Percentiles rank a stretch among this genome's conserved stretches.
phyloP scores from a whole-genome alignment of 1,140 invertebrate species.

The Cydia splendana region DNA sequence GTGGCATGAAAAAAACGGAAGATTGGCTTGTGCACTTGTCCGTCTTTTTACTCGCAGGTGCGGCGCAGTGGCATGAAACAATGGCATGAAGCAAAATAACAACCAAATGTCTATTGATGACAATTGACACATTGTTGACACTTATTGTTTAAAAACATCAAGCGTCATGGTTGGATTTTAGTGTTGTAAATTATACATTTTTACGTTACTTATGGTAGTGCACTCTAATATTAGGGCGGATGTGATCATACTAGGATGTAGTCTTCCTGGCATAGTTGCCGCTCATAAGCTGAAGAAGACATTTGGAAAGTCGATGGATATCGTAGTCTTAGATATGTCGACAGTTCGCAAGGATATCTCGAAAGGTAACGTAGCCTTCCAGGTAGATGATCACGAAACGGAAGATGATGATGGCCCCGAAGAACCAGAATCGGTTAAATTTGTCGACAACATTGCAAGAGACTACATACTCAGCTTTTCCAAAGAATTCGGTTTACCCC shows the following conservation, averaged over 20 bases:
- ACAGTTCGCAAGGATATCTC: constrained; percentile 37
- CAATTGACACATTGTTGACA: not conserved
- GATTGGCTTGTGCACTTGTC: too few species aligned
- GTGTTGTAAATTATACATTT: not conserved
- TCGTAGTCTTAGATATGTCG: constrained; percentile 63
- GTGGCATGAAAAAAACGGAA: too few species aligned
- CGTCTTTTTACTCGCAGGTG: too few species aligned
- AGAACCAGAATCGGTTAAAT: not conserved
- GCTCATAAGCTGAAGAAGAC: constrained; percentile 68
- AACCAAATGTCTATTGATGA: constrained; percentile 1
- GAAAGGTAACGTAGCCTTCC: constrained; percentile 59
- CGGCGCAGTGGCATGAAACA: too few species aligned
- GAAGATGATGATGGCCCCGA: constrained; percentile 13
- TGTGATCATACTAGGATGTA: constrained; percentile 70
- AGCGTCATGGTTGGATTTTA: not conserved
- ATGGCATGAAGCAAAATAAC: too few species aligned
- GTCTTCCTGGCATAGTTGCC: constrained; percentile 67
- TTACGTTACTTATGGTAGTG: not conserved
- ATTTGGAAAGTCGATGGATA: constrained; percentile 69
- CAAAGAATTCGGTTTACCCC: constrained; percentile 60
- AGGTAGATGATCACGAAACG: constrained; percentile 40
- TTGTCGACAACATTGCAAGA: constrained; percentile 42
- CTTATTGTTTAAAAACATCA: not conserved
- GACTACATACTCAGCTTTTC: constrained; percentile 52
- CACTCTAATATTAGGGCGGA: constrained; percentile 54